These are phyloP conservation scores for Drosophila teissieri DNA, from an alignment of 1,140 invertebrate genomes.

Conservation along the genomic window DNA sequence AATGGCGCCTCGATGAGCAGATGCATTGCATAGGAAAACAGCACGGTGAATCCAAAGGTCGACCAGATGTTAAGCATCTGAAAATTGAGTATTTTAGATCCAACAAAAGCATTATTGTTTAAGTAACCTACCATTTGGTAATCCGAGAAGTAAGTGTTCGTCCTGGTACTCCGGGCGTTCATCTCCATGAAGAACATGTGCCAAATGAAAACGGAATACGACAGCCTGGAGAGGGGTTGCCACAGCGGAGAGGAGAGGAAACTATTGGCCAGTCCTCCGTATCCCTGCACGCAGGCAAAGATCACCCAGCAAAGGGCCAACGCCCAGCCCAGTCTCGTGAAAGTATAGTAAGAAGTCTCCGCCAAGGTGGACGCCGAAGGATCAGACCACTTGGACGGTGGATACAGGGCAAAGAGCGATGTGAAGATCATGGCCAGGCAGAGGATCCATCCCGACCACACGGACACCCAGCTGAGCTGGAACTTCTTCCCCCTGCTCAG, in stretches of 20 bases:
- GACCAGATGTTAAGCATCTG: constrained; percentile 3
- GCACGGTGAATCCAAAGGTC: background rate
- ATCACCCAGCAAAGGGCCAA: background rate
- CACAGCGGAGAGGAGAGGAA: background rate
- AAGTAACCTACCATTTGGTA: background rate
- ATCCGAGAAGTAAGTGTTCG: background rate
- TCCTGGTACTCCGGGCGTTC: background rate
- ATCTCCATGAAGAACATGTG: background rate
- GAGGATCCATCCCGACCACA: constrained; percentile 1
- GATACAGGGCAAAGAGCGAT: background rate
- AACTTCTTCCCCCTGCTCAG: background rate
- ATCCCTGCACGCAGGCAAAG: background rate
- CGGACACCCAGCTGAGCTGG: background rate
- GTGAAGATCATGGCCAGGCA: constrained; percentile 4
- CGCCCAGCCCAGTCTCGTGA: background rate
- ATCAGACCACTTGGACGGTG: background rate
- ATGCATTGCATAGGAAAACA: background rate
- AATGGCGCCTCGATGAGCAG: background rate
- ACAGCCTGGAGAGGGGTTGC: background rate
- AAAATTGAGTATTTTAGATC: background rate
- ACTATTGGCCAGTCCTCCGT: background rate
- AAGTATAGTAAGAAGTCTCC: background rate
- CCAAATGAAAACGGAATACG: background rate
- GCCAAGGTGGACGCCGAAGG: background rate
- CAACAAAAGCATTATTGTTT: too few species aligned